Base-by-base conservation (phyloP, 2,888 invertebrate genomes). In the Ectemnius continuus region DNA sequence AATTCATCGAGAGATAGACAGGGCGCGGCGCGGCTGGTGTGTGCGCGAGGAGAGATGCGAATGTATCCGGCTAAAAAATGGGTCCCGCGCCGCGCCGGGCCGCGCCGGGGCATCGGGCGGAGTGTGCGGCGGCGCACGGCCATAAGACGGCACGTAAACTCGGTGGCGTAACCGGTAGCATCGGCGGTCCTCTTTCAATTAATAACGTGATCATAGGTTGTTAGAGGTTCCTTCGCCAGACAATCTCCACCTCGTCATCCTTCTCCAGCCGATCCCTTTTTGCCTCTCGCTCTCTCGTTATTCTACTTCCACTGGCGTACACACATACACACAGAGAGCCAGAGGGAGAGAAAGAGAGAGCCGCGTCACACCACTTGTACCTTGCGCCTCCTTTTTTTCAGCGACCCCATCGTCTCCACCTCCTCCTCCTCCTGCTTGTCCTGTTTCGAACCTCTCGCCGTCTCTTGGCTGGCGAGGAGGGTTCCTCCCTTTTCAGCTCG, bases 201-300 rank as follows among this genome's bases (percentile, higher is more conserved):
- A 89, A 89, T 89, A 88, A 89, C 88, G 88, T 88, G 88, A 89
- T 89, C 89, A 89, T 88, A 89, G 89, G 89, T 88, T 89, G 88
- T 86, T 87, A 82, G 82, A 82, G 81, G 83, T 80, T 80, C 81
- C 84, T 82, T 81, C 79, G 82, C 70, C 83, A 78, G 84, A 82
- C 81, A 80, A 76, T 81, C 83, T 72, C 81, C 83, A 77, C 79
- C 78, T 77, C 78, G 71, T 74, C 75, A 72, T 76, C 75, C 61
- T 74, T 68, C 60, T 61, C 70, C 60, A 58, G 47, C 28, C 66
- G 62, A 36, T 20, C 74, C 71, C 36, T 66, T 16, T 56, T 59
- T 18, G 60, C 56, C 64, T 63, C 75, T 70, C 48, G 75, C 70
- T 82, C 77, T 68, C 81, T 82, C 75, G 71, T 80, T 82, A 78